Conservation (phyloP, 2,797 vertebrate genomes). For the Pseudochaenichthys georgianus region DNA sequence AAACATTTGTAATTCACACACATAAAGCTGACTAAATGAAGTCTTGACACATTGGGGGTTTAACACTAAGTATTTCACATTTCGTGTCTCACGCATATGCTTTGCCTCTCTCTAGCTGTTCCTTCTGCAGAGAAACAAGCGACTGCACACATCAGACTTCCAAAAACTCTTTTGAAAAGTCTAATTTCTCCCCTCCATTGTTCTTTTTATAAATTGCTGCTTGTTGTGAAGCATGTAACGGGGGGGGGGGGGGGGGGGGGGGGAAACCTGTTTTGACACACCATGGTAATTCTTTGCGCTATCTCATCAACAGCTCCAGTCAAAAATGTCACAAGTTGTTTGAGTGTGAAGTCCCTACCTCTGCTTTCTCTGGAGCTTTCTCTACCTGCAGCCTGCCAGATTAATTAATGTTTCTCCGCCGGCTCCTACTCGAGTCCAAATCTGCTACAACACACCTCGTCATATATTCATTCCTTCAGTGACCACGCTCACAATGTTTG, state of each 20-base stretch:
- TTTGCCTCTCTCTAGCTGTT: constrained; percentile 13
- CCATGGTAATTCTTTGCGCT: constrained; percentile 69
- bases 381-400: constrained; percentile 65
- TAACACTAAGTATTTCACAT: neutral
- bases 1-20: neutral
- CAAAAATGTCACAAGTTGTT: constrained; percentile 79
- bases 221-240: constrained; percentile 57
- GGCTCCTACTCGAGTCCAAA: constrained; percentile 51
- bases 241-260: constrained; percentile 41
- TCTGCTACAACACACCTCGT: constrained; percentile 47
- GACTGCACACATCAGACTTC: constrained; percentile 44
- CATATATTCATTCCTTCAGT: constrained; percentile 65
- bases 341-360: constrained; percentile 74
- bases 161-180: constrained; percentile 58
- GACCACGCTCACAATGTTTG: constrained; percentile 39
- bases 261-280: constrained; percentile 74
- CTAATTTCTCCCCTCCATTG: constrained; percentile 62
- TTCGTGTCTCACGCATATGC: constrained; percentile 17
- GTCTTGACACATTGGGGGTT: neutral
- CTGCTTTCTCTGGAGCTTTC: constrained; percentile 50
- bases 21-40: neutral
- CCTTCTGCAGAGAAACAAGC: constrained; percentile 32
- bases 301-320: constrained; percentile 78
- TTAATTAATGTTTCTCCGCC: constrained; percentile 67
- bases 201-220: constrained; percentile 68